Percentiles rank a stretch among this genome's conserved stretches.
phyloP scores from a whole-genome alignment of 2,888 invertebrate genomes.

The Clistopyga incitator region DNA sequence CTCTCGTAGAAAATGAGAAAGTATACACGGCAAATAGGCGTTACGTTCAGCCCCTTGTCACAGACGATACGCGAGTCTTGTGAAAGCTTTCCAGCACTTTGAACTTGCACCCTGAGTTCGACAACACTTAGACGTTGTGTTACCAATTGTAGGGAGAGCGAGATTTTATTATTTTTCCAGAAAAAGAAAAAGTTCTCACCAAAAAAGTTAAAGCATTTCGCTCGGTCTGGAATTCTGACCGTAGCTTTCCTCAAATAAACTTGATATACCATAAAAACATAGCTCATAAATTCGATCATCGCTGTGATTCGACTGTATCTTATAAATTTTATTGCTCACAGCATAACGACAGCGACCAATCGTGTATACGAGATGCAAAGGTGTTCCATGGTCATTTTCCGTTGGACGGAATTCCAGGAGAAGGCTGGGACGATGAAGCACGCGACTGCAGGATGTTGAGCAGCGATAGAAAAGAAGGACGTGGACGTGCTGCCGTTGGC shows the following conservation, averaged over 20 bases:
- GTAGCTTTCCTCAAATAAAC: not conserved
- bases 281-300: not conserved
- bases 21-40: slow-evolving; percentile 57
- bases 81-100: slow-evolving; percentile 17
- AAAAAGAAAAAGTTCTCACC: too few relatives aligned
- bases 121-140: not conserved
- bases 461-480: not conserved
- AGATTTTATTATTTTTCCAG: not conserved
- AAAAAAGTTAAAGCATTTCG: too few relatives aligned
- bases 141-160: not conserved
- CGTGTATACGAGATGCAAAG: not conserved
- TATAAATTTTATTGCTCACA: not conserved
- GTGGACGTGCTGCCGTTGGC: slow-evolving; percentile 18
- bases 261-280: not conserved
- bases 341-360: not conserved
- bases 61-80: not conserved
- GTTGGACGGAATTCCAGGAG: slow-evolving; percentile 3
- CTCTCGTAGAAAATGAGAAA: slow-evolving; percentile 74
- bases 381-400: not conserved
- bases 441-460: slow-evolving; percentile 14
- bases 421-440: not conserved
- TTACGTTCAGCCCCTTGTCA: slow-evolving; percentile 42
- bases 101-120: slow-evolving; percentile 10
- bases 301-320: not conserved
- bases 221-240: too few relatives aligned